Evolutionary conservation across 2,797 vertebrate species (phyloP), one percentile per base, ranked within the genome.

Genomic region (Manis pentadactyla): DNA sequence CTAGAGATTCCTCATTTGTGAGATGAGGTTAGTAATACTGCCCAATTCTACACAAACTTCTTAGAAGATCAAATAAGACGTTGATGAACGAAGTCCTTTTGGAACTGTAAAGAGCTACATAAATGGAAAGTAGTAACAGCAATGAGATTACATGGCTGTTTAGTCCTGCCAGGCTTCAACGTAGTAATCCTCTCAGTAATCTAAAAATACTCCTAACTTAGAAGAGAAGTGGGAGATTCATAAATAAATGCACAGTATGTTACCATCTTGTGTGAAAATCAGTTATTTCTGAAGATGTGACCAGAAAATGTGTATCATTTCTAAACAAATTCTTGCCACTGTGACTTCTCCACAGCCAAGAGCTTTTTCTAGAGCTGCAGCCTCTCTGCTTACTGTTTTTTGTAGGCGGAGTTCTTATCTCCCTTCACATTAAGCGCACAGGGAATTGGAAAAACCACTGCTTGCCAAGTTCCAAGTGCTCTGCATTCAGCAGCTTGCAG

Each of bases 191-290:
- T 59, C 85, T 64, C 34, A 78, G 63, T 37, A 78, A 95, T 39
- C 85, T 79, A 89, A 87, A 95, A 91, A 91, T 69, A 94, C n/a
- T 86, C 82, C 53, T 71, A 51, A 73, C 53, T 81, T 57, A 55
- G 79, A 85, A 92, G 57, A 92, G 79, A 68, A 82, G 55, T 12
- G 42, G 42, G 74, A 46, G 18, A 17, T 71, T 77, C 95, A 69
- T 75, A 83, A 73, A 84, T 42, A 90, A 93, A 87, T 31, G 49
- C 2, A n/a, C 29, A 74, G 42, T 63, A 15, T 27, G 11, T 86
- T 63, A 39, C 34, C 55, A 31, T 82, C 75, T 90, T 37, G 42
- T 17, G 39, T 82, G 83, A 82, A 94, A 90, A 87, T 42, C 10
- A 59, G 90, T 81, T 42, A 42, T 59, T 71, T 84, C 78, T 87